Evolutionary conservation across 2,113 vertebrate species (phyloP).

Genomic region (Castor canadensis): DNA sequence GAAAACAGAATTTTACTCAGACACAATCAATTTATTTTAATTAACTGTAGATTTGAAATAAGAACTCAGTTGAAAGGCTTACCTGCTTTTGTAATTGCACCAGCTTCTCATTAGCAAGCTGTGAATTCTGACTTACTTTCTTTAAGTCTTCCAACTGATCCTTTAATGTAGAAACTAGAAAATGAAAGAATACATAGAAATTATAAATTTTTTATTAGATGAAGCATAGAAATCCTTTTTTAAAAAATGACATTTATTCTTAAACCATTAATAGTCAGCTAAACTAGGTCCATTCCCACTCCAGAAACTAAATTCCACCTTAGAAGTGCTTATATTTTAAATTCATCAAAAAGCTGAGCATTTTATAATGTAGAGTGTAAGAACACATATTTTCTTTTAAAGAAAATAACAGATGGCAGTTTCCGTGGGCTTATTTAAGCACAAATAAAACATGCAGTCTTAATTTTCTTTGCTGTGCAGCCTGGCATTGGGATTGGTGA

Average conservation of each 20-base stretch:
- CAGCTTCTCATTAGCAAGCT: conserved; percentile 95
- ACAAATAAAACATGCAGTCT: too few relatives aligned
- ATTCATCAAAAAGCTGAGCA: conserved; percentile 21
- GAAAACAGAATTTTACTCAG: conserved; percentile 52
- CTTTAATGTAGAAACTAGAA: conserved; percentile 94
- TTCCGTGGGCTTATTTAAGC: too few relatives aligned
- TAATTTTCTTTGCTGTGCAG: too few relatives aligned
- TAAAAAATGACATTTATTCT: conserved; percentile 7
- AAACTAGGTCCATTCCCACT: not conserved
- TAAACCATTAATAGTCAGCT: not conserved
- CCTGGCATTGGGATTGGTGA: too few relatives aligned
- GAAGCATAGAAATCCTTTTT: not conserved
- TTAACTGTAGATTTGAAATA: not conserved
- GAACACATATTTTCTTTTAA: not conserved
- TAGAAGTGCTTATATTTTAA: conserved; percentile 43
- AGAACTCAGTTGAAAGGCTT: conserved; percentile 71
- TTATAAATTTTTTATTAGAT: conserved; percentile 1
- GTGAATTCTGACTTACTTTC: conserved; percentile 95
- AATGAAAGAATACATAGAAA: conserved; percentile 54
- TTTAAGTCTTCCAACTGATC: conserved; percentile 97
- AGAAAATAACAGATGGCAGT: too few relatives aligned
- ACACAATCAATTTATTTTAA: conserved; percentile 46
- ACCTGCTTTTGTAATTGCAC: conserved; percentile 96
- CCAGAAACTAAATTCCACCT: conserved; percentile 41
- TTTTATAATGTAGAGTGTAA: conserved; percentile 18